A percentile compares a stretch with the other conserved stretches of the same genome.
Evolutionary conservation across 2,888 invertebrate species (phyloP).

Genomic region (Abrostola tripartita): DNA sequence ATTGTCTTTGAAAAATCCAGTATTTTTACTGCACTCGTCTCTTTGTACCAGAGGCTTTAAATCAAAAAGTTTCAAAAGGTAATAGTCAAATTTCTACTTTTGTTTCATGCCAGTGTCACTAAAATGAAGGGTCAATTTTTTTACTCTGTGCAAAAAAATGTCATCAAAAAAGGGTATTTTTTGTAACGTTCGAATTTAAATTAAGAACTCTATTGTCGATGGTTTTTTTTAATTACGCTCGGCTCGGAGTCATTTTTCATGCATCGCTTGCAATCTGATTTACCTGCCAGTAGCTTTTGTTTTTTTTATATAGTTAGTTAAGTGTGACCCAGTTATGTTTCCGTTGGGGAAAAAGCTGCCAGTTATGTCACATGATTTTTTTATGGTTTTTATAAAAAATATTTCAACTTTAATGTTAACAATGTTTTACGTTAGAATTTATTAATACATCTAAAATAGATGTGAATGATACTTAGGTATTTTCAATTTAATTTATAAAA

Average conservation of each 20-base stretch:
- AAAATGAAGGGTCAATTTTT: slow-evolving; percentile 67
- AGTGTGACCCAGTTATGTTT: slow-evolving; percentile 54
- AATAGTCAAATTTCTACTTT: slow-evolving; percentile 82
- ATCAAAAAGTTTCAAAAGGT: slow-evolving; percentile 80
- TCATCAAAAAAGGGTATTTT: slow-evolving; percentile 59
- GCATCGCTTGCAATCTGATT: slow-evolving; percentile 87
- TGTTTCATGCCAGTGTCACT: slow-evolving; percentile 82
- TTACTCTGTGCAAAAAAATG: slow-evolving; percentile 58
- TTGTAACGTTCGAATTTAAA: slow-evolving; percentile 80
- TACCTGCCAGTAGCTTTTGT: slow-evolving; percentile 76
- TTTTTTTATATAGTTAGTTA: slow-evolving; percentile 50
- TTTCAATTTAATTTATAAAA: too few relatives aligned
- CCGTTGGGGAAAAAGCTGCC: slow-evolving; percentile 52
- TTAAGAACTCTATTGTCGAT: slow-evolving; percentile 79
- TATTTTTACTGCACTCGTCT: slow-evolving; percentile 72
- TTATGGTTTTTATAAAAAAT: slow-evolving; percentile 3
- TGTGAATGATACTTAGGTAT: too few relatives aligned
- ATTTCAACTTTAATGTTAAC: not conserved
- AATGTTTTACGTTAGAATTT: too few relatives aligned
- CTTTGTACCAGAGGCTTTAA: slow-evolving; percentile 78
- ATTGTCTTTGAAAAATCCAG: slow-evolving; percentile 63
- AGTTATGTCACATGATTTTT: slow-evolving; percentile 16
- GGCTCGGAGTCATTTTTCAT: slow-evolving; percentile 85
- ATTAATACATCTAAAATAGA: too few relatives aligned
- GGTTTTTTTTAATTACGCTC: slow-evolving; percentile 82